Conservation (phyloP, 1,140 invertebrate genomes). For the Acromyrmex heyeri region DNA sequence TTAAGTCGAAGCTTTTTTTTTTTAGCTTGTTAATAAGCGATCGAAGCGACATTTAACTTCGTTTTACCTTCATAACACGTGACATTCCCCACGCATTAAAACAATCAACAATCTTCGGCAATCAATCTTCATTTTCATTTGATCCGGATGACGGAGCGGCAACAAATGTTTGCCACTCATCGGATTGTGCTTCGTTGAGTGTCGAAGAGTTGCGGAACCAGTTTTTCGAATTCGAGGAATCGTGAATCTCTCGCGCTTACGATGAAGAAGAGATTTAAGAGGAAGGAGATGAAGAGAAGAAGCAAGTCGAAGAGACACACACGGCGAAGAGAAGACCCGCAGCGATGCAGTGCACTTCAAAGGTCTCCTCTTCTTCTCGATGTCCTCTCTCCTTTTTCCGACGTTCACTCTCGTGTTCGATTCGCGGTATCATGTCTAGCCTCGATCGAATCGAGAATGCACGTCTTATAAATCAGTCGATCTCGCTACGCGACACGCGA, state of each 20-base stretch:
- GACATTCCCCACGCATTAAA: conserved; percentile 4
- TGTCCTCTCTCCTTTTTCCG: conserved; percentile 56
- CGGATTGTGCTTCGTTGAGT: conserved; percentile 61
- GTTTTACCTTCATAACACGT: neutral
- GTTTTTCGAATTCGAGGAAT: conserved; percentile 72
- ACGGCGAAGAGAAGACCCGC: conserved; percentile 61
- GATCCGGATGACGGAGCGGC: conserved; percentile 19
- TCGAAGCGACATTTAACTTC: conserved; percentile 26
- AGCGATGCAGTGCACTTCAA: conserved; percentile 57
- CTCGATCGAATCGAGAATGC: conserved; percentile 56
- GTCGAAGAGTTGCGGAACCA: conserved; percentile 69
- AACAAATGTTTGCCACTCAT: conserved; percentile 63
- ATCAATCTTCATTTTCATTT: conserved; percentile 47
- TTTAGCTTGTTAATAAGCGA: neutral
- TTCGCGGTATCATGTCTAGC: conserved; percentile 55
- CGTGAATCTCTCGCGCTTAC: conserved; percentile 35
- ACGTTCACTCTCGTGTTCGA: conserved; percentile 69
- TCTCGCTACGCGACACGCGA: conserved; percentile 56
- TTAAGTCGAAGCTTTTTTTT: conserved; percentile 26
- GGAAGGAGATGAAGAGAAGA: conserved; percentile 20
- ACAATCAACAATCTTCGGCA: conserved; percentile 32
- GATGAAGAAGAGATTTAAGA: conserved; percentile 59
- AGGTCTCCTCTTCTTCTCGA: conserved; percentile 57
- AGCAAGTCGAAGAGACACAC: conserved; percentile 33
- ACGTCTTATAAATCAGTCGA: conserved; percentile 62